Base-by-base conservation (phyloP, 2,797 vertebrate genomes). In the Amphiprion clarkii region DNA sequence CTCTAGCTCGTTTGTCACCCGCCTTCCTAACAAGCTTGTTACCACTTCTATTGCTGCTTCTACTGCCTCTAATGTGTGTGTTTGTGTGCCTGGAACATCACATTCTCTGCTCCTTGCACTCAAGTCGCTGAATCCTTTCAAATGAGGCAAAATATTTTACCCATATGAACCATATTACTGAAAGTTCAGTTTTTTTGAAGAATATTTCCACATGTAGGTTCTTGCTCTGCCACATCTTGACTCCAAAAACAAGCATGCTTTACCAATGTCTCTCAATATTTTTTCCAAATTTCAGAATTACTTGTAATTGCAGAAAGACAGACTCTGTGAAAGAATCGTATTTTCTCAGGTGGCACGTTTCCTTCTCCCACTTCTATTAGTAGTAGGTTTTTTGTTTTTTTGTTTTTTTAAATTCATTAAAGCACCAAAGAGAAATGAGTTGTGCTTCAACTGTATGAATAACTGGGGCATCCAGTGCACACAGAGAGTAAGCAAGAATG, bases 11-110 rank as follows among this genome's bases (percentile, higher is more conserved):
- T 94, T 94, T 94, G 87, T 93, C 93, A 93, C 87, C 78, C 61
- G 76, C 83, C 83, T 89, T 74, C 75, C 76, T 94, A 94, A 94
- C 90, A 92, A 93, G 91, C 92, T 92, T 90, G 92, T 93, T 94
- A 92, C 69, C n/a, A 68, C 71, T 40, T 78, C 39, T 48, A 63
- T 80, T 53, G 76, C 71, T 70, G 66, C 79, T 40, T 48, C 61
- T 56, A 21, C 71, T 67, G 57, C 51, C 69, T 52, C 31, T 84
- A 75, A 66, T 86, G 70, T 71, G 68, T 69, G 51, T 67, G 66
- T 81, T 52, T 79, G 70, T 59, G 16, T 67, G 48, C 46, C 67
- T 19, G 7, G n/a, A 27, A 14, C 6, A 6, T 56, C 36, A 0
- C 21, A 65, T 6, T 70, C 52, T 46, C 31, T 46, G 25, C 13